phyloP scores from a whole-genome alignment of 2,797 vertebrate genomes.

The Oreochromis mossambicus region DNA sequence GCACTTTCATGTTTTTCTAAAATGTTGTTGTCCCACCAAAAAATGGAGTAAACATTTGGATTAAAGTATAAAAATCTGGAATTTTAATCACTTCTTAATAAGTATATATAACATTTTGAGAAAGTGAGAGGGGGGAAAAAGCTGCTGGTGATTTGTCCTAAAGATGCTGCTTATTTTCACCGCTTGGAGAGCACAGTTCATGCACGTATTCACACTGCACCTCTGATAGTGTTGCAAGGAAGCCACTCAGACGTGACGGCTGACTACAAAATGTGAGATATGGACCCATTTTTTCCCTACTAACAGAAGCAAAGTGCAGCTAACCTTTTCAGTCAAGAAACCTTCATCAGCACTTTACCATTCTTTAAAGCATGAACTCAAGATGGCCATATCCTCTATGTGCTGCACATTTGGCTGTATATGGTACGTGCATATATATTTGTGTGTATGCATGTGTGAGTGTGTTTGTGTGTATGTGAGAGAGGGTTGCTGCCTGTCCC shows the following conservation, averaged over 20 bases:
- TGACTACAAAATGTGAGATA: background rate
- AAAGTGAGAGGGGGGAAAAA: fast-evolving
- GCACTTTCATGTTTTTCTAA: background rate
- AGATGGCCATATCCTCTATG: background rate
- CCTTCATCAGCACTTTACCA: background rate
- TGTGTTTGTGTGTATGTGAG: slow-evolving; percentile 1
- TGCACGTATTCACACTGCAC: background rate
- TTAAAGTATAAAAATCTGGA: background rate
- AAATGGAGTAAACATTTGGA: background rate
- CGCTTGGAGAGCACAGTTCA: background rate
- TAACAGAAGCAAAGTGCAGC: background rate
- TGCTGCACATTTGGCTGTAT: background rate
- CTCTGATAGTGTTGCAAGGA: background rate
- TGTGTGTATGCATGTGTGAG: background rate
- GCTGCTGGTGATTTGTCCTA: background rate
- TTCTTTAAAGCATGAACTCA: background rate
- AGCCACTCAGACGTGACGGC: background rate
- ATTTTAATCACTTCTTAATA: background rate
- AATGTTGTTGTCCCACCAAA: background rate
- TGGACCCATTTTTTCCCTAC: background rate
- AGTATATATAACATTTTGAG: background rate
- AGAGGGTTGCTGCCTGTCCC: slow-evolving; percentile 29
- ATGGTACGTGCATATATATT: background rate
- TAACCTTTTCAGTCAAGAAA: background rate
- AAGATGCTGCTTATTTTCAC: background rate